A percentile compares a stretch with the other conserved stretches of the same genome.
These are phyloP conservation scores for Sinocyclocheilus anshuiensis DNA, from an alignment of 2,113 vertebrate genomes.

Conservation along the genomic window DNA sequence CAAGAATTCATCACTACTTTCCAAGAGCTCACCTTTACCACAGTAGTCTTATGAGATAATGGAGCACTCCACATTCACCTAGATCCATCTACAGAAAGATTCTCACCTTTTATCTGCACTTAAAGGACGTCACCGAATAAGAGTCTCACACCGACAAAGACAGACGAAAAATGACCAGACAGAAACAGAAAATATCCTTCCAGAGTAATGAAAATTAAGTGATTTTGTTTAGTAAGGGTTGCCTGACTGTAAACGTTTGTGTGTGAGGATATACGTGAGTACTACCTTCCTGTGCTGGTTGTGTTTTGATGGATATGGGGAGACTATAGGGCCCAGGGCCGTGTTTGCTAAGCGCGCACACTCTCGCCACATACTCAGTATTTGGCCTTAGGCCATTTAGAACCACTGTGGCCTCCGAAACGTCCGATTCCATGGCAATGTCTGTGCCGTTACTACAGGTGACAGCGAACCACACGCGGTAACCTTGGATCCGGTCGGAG, in stretches of 20 bases:
- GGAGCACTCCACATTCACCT: neutral
- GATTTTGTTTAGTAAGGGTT: neutral
- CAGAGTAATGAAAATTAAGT: neutral
- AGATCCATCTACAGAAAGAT: neutral
- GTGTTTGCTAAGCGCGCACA: constrained; percentile 91
- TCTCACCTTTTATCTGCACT: constrained; percentile 17
- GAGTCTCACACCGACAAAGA: constrained; percentile 1
- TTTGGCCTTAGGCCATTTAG: constrained; percentile 91
- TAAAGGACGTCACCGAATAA: neutral
- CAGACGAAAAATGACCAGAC: constrained; percentile 14
- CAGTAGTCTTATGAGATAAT: neutral
- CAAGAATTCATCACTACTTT: neutral
- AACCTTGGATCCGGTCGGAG: constrained; percentile 87
- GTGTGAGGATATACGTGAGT: constrained; percentile 64
- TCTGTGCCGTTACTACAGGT: constrained; percentile 55
- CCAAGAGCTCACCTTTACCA: neutral
- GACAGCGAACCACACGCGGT: constrained; percentile 89
- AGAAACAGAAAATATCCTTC: constrained; percentile 5
- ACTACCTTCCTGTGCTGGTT: constrained; percentile 97
- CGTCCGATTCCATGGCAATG: constrained; percentile 62
- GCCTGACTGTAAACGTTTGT: neutral
- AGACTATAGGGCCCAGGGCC: constrained; percentile 95
- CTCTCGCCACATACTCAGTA: constrained; percentile 95
- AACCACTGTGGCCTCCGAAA: constrained; percentile 81
- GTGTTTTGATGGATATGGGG: constrained; percentile 94